Conservation (phyloP, 2,888 invertebrate species). For the Drosophila kanekoi region DNA sequence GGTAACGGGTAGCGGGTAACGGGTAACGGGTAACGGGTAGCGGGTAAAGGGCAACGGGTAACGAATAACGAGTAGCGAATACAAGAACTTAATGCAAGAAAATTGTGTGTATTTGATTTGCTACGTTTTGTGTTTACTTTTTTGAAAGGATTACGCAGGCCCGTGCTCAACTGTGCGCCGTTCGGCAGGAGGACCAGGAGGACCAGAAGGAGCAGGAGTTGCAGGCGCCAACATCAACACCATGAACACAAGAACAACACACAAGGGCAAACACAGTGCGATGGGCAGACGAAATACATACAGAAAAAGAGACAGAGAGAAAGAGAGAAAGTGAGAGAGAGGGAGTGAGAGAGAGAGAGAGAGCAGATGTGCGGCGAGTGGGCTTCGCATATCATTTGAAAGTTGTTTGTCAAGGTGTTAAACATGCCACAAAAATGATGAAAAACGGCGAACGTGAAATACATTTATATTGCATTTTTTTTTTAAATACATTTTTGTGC, state of each 20-base stretch:
- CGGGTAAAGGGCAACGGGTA: not conserved
- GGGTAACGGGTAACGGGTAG: not conserved
- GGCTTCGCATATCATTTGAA: conserved; percentile 50
- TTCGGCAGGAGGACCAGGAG: conserved; percentile 35
- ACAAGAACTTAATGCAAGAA: conserved; percentile 43
- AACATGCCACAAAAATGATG: conserved; percentile 47
- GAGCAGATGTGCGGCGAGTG: conserved; percentile 17
- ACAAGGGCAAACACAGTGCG: conserved; percentile 48
- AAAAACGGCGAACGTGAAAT: conserved; percentile 16
- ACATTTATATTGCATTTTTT: not conserved
- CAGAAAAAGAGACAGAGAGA: conserved; percentile 13
- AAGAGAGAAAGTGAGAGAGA: conserved; percentile 13
- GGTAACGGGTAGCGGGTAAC: not conserved
- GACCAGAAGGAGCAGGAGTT: conserved; percentile 30
- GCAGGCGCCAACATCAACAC: conserved; percentile 37
- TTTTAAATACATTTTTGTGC: conserved; percentile 4
- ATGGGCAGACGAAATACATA: conserved; percentile 20
- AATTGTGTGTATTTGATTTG: conserved; percentile 43
- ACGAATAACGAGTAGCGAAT: conserved; percentile 6
- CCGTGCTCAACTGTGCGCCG: conserved; percentile 83
- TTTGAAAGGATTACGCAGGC: conserved; percentile 84
- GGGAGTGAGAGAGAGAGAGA: conserved; percentile 5
- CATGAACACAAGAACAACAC: conserved; percentile 29
- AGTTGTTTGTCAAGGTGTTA: conserved; percentile 56
- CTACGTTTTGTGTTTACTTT: conserved; percentile 80